Percentiles rank a stretch among this genome's conserved stretches.
Evolutionary conservation across 2,113 vertebrate genomes (phyloP).

Genomic region (Phocoena phocoena): DNA sequence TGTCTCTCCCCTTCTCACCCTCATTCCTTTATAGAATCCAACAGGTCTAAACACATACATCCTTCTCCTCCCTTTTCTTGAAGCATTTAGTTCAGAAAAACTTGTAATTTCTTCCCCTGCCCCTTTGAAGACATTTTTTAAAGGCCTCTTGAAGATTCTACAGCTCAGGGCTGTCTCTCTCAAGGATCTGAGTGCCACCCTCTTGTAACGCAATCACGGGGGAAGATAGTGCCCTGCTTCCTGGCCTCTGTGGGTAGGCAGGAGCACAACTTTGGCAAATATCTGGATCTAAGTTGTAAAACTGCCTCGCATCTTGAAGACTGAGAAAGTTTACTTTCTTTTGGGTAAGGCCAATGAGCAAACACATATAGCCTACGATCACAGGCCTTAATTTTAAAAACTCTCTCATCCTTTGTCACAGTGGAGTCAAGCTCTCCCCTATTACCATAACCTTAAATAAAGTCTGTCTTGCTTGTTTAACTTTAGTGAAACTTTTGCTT

Average conservation of each 20-base stretch:
- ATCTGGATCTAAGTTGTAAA: neutral
- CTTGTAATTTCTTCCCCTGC: neutral
- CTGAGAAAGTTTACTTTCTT: neutral
- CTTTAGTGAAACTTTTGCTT: neutral
- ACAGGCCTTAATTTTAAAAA: neutral
- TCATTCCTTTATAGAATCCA: neutral
- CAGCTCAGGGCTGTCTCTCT: neutral
- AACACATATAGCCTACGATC: neutral
- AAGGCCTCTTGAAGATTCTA: neutral
- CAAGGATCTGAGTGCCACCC: neutral
- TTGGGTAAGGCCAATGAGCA: neutral
- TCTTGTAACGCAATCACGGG: neutral
- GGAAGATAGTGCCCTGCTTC: too few species aligned
- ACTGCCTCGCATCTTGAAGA: neutral
- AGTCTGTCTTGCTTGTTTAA: neutral
- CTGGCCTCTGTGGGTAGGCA: neutral
- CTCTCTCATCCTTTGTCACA: neutral
- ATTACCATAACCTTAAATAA: neutral
- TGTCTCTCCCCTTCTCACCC: neutral
- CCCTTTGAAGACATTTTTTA: neutral
- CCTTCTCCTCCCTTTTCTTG: neutral
- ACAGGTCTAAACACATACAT: neutral
- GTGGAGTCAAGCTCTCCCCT: neutral
- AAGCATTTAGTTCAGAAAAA: neutral
- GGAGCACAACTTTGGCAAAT: neutral